Evolutionary conservation across 2,797 vertebrate genomes (phyloP), one percentile per base, ranked within the genome.

Genomic region (Champsocephalus esox): DNA sequence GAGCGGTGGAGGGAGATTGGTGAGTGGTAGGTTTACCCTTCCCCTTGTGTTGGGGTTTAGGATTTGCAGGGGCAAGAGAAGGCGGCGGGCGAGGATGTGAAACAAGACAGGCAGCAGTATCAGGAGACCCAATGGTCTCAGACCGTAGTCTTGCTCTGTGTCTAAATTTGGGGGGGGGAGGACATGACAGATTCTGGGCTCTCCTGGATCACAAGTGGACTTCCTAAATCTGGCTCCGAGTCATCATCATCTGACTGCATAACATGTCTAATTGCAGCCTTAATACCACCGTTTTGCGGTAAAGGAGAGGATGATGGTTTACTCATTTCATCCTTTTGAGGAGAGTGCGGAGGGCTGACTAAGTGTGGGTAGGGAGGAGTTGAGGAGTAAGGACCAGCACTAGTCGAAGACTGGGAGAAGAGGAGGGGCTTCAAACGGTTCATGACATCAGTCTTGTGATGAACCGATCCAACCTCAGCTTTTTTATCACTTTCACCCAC

Each of bases 131-230:
- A 17, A 80, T 67, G 9, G 69, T 67, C 19, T 86, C 76, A 2
- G 80, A 61, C 51, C 45, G 72, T 45, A 81, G 58, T 63, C 77
- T 90, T 60, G 56, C 54, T 75, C 75, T 82, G 55, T 65, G 90
- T 82, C 86, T 94, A 58, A 93, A 92, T 86, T 87, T 94, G n/a
- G 89, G 93, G 61, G 61, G 83, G 92, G 1, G 90, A 88, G 69
- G 91, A 86, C 59, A 83, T 80, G 0, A 84, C 77, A 49, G 90
- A 86, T 13, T 95, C 93, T 19, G 86, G 92, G 82, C 93, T 93
- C 80, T 96, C 92, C 52, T 79, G 96, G 85, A 95, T 96, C 51
- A 93, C 65, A 0, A 96, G 91, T 0, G 95, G 94, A 46, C 45
- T 92, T 2, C 94, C 95, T 5, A 95, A 88, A 17, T 96, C 94